These are phyloP conservation scores for Cephus nigrinus DNA, from an alignment of 2,888 invertebrate species.

Conservation along the genomic window DNA sequence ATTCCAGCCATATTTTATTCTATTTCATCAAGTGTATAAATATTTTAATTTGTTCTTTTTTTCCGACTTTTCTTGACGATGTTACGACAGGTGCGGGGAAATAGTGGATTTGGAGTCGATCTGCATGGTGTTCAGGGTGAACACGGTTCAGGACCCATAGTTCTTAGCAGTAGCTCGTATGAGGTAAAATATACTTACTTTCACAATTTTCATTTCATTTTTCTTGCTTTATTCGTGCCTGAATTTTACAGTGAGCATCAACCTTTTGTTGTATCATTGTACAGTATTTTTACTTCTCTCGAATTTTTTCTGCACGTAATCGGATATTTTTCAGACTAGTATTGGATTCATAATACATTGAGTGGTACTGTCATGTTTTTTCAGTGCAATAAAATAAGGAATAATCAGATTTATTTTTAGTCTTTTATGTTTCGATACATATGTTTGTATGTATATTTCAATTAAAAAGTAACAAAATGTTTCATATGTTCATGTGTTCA, in stretches of 20 bases:
- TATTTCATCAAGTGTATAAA: conserved; percentile 1
- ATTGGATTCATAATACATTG: neutral
- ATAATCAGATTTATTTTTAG: neutral
- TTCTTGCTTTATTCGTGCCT: neutral
- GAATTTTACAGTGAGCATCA: neutral
- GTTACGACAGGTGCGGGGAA: conserved; percentile 40
- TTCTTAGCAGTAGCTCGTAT: conserved; percentile 51
- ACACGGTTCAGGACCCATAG: conserved; percentile 53
- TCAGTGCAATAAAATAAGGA: neutral
- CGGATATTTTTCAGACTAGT: neutral
- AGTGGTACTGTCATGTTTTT: neutral
- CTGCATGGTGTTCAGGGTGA: conserved; percentile 55
- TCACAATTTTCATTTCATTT: neutral
- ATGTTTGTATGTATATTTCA: neutral
- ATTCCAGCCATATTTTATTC: neutral
- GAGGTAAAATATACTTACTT: conserved; percentile 39
- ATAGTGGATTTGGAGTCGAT: conserved; percentile 52
- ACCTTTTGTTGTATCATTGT: neutral
- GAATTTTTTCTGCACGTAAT: neutral
- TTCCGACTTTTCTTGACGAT: neutral
- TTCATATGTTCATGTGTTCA: no score
- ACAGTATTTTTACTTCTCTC: neutral
- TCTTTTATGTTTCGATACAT: neutral
- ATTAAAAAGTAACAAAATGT: neutral
- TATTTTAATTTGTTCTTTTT: conserved; percentile 6